Percentiles rank a stretch among this genome's conserved stretches.
These are phyloP conservation scores for Oryzias melastigma DNA, from an alignment of 2,113 vertebrate species.

Conservation along the genomic window DNA sequence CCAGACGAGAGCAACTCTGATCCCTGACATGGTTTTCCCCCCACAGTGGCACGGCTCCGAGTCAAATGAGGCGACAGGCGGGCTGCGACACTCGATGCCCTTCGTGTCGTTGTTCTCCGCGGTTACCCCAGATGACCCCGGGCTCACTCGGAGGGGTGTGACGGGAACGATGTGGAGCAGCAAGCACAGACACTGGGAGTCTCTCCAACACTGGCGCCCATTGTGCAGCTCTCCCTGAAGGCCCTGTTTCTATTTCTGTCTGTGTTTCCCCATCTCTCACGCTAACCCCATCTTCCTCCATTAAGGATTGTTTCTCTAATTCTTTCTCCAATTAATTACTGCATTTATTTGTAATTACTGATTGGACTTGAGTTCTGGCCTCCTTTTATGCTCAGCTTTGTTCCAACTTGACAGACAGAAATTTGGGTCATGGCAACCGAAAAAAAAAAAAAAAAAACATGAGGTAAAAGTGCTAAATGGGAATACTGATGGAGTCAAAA, in stretches of 20 bases:
- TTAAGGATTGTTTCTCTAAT: slow-evolving; percentile 9
- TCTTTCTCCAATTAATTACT: slow-evolving; percentile 17
- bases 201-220: slow-evolving; percentile 36
- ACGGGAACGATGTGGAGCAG: slow-evolving; percentile 21
- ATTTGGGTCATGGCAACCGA: slow-evolving; percentile 41
- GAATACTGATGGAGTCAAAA: slow-evolving; percentile 25
- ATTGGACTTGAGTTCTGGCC: slow-evolving; percentile 4
- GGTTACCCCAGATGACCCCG: slow-evolving; percentile 14
- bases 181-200: slow-evolving; percentile 9
- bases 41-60: background rate
- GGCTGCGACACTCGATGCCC: slow-evolving; percentile 1
- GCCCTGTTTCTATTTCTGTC: slow-evolving; percentile 53
- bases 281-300: background rate
- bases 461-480: slow-evolving; percentile 29
- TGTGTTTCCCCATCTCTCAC: slow-evolving; percentile 14
- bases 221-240: slow-evolving; percentile 44
- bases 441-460: slow-evolving; percentile 18
- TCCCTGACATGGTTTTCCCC: background rate
- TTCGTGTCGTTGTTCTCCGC: background rate
- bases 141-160: slow-evolving; percentile 23
- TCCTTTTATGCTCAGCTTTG: slow-evolving; percentile 11
- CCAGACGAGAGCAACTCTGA: background rate
- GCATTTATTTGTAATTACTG: slow-evolving; percentile 27
- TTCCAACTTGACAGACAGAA: slow-evolving; percentile 16
- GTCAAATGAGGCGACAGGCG: background rate